These are phyloP conservation scores for Mus spicilegus DNA, from an alignment of 2,113 vertebrate species.

Conservation along the genomic window DNA sequence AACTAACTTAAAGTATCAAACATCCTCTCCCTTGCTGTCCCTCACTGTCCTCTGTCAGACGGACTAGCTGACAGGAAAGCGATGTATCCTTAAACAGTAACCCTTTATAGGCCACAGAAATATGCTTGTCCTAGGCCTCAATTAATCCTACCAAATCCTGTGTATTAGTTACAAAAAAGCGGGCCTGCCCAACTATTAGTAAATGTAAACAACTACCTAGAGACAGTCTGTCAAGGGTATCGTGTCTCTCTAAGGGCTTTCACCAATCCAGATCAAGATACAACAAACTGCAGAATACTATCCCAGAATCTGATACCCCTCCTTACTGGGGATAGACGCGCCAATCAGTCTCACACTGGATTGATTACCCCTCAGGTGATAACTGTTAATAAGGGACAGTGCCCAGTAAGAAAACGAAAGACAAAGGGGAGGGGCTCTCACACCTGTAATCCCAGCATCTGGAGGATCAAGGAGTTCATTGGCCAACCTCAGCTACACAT, in stretches of 20 bases:
- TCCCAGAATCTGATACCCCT: background rate
- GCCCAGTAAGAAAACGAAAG: background rate
- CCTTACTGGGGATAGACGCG: background rate
- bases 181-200: background rate
- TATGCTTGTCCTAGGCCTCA: conserved; percentile 35
- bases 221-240: conserved; percentile 24
- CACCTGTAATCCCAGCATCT: background rate
- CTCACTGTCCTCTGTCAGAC: background rate
- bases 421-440: background rate
- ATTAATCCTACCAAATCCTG: conserved; percentile 56
- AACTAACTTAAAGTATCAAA: conserved; percentile 9
- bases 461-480: background rate
- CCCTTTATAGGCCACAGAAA: conserved; percentile 26
- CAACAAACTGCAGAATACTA: background rate
- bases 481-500: background rate
- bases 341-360: conserved; percentile 31
- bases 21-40: background rate
- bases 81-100: background rate
- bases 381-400: conserved; percentile 22
- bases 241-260: conserved; percentile 12
- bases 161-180: conserved; percentile 38
- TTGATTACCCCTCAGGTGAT: background rate
- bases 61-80: background rate
- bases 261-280: conserved; percentile 44
- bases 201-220: conserved; percentile 51